phyloP scores from a whole-genome alignment of 2,113 vertebrate genomes.

The Hucho hucho region DNA sequence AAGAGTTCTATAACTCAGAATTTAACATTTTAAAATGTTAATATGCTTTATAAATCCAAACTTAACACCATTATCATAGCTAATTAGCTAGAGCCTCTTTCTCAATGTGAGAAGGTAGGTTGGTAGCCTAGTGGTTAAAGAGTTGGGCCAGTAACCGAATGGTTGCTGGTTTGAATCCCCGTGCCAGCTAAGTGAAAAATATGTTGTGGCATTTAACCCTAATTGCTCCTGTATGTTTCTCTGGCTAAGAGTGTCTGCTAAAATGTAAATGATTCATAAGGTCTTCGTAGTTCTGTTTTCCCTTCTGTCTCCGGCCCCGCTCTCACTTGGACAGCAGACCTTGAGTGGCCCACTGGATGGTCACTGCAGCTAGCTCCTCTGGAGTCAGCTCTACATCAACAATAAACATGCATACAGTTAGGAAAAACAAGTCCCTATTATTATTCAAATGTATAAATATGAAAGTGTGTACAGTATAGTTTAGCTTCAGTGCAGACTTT shows the following conservation, averaged over 20 bases:
- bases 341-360: constrained; percentile 46
- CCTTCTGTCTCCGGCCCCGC: neutral
- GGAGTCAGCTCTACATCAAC: neutral
- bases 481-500: neutral
- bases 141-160: too few species aligned
- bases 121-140: too few species aligned
- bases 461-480: neutral
- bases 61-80: neutral
- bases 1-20: neutral
- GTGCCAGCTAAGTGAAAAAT: too few species aligned
- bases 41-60: neutral
- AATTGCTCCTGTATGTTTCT: too few species aligned
- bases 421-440: neutral
- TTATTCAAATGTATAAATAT: neutral
- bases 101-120: constrained; percentile 16
- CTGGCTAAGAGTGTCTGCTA: too few species aligned
- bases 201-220: too few species aligned
- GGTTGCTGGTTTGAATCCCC: too few species aligned
- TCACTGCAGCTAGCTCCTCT: constrained; percentile 31
- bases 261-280: constrained; percentile 53
- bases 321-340: constrained; percentile 31
- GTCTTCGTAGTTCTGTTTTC: constrained; percentile 36
- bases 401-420: neutral
- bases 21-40: neutral
- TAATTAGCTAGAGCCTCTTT: constrained; percentile 31